Base-by-base conservation (phyloP, 1,140 invertebrate genomes). In the Cylas formicarius region DNA sequence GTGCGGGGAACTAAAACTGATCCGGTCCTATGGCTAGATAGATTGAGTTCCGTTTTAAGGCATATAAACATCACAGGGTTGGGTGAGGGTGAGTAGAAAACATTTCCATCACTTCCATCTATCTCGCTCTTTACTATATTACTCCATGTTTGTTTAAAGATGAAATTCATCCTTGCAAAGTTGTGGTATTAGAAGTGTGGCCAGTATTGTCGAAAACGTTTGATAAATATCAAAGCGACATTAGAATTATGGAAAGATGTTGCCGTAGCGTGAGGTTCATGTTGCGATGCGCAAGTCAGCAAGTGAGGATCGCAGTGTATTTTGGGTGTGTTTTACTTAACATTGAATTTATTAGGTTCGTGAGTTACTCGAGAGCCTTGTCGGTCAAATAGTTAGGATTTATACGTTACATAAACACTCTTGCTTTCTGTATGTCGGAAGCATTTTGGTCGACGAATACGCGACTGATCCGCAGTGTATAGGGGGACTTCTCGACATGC, bases 381-480 rank as follows among this genome's bases (percentile, higher is more conserved):
- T 90, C 22, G 74, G 83, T 66, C 84, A 90, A 78, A 89, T 97
- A 61, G 81, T 93, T 1, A 65, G 71, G 27, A 70, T 96, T n/a
- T 99, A 97, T 67, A 67, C 74, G 13, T 51, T 70, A 13, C 80
- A 90, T 65, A 78, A 86, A 51, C 93, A 97, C 68, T 94, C 90
- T 36, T 97, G 93, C 68, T 90, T 95, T 62, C 75, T 98, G 2
- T 98, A 98, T 63, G 72, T 98, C 34, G 89, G 87, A 5, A 92
- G 89, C 51, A 92, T 99, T 58, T 69, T 99, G 28, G 93, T 97
- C 8, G 93, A 98, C 69, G 93, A 96, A 69, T 95, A 93, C 65
- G 89, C 82, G 2, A 65, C 67, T 1, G 78, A 84, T 55, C 62
- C 71, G 1, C 72, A 74, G 4, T 90, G 86, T 61, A 75, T 84